phyloP scores from a whole-genome alignment of 2,113 vertebrate genomes.

The Phocoena phocoena region DNA sequence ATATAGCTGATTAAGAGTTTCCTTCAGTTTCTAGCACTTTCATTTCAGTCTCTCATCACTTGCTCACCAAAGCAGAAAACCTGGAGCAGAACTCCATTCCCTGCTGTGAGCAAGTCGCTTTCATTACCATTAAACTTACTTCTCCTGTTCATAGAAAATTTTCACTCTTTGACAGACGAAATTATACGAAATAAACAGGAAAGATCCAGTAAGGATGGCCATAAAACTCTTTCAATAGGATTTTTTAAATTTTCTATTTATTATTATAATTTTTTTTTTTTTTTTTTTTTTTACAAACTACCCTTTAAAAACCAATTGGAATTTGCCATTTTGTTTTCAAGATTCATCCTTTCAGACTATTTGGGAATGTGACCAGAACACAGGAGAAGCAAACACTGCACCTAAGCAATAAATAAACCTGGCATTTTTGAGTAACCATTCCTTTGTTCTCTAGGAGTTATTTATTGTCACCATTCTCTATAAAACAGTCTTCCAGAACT shows the following conservation, averaged over 20 bases:
- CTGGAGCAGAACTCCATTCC: neutral
- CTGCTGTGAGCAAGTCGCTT: slow-evolving; percentile 8
- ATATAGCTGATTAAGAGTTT: neutral
- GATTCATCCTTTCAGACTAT: neutral
- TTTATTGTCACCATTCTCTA: neutral
- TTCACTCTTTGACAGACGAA: neutral
- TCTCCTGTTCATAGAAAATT: neutral
- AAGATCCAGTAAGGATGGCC: neutral
- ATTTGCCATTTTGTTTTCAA: slow-evolving; percentile 8
- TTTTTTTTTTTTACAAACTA: neutral
- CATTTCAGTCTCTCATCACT: neutral
- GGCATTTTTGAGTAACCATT: neutral
- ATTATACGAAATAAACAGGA: neutral
- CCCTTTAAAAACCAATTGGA: neutral
- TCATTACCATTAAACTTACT: slow-evolving; percentile 42
- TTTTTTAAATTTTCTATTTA: neutral
- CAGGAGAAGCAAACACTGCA: neutral
- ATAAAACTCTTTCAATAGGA: neutral
- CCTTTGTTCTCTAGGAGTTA: slow-evolving; percentile 11
- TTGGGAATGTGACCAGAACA: neutral
- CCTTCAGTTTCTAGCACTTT: neutral
- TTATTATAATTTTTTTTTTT: too few species aligned
- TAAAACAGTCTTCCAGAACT: neutral
- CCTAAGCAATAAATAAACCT: neutral
- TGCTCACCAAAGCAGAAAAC: neutral